Conservation (phyloP, 2,797 vertebrate genomes). For the Oceanodroma leucorhoa region DNA sequence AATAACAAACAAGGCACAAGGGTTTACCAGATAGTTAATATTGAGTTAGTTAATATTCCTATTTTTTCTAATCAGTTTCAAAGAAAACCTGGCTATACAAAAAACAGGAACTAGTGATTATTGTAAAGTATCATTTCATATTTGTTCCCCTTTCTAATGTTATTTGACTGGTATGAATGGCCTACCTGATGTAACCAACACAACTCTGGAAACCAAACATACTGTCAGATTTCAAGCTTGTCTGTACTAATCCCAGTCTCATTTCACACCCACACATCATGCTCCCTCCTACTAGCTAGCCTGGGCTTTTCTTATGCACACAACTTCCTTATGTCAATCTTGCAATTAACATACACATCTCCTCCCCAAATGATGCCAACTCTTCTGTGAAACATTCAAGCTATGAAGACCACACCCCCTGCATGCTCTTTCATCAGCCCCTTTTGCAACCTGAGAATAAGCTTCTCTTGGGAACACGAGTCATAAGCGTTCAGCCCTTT, state of each 20-base stretch:
- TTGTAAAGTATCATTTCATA: background rate
- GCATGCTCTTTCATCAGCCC: background rate
- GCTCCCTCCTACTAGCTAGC: background rate
- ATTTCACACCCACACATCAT: background rate
- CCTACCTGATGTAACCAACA: background rate
- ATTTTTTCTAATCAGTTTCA: background rate
- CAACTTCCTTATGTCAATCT: background rate
- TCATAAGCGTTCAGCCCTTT: background rate
- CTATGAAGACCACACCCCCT: background rate
- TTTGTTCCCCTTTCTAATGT: background rate
- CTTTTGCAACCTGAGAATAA: background rate
- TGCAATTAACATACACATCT: background rate
- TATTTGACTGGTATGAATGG: background rate
- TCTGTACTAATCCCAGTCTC: background rate
- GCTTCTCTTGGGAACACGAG: background rate
- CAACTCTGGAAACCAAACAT: background rate
- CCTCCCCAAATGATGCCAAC: background rate
- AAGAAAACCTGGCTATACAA: background rate
- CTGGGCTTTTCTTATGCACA: background rate
- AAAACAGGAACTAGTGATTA: background rate
- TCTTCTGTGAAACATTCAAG: background rate
- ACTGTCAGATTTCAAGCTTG: background rate
- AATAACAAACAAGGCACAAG: background rate
- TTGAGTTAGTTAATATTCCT: background rate
- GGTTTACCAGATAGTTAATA: background rate